Percentiles rank a stretch among this genome's conserved stretches.
Conservation (phyloP, 92 coral and sea anemone species). For the Palythoa grandiflora region DNA sequence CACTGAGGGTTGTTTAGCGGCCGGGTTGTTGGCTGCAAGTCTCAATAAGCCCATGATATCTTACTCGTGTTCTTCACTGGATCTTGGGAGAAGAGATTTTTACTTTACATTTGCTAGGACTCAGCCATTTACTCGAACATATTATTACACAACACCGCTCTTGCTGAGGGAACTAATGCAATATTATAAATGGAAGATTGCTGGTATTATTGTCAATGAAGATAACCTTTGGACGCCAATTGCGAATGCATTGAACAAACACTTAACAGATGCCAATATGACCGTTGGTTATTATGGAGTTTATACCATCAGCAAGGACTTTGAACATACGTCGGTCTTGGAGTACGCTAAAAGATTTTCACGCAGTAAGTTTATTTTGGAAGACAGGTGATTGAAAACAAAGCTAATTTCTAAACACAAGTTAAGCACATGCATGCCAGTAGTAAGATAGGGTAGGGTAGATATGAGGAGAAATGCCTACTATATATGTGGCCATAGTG, state of each 20-base stretch:
- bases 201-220: slow-evolving; percentile 75
- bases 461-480: too few species aligned
- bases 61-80: slow-evolving; percentile 82
- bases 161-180: slow-evolving; percentile 56
- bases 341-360: slow-evolving; percentile 61
- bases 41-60: slow-evolving; percentile 89
- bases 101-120: slow-evolving; percentile 87
- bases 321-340: slow-evolving; percentile 64
- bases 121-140: slow-evolving; percentile 79
- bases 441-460: too few species aligned
- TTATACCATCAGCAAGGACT: slow-evolving; percentile 59
- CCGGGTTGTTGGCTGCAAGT: slow-evolving; percentile 73
- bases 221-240: slow-evolving; percentile 81
- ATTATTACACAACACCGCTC: slow-evolving; percentile 64
- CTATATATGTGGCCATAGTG: too few species aligned
- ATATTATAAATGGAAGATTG: slow-evolving; percentile 68
- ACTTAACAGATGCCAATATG: slow-evolving; percentile 41
- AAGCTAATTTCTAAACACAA: too few species aligned
- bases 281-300: slow-evolving; percentile 72
- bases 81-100: slow-evolving; percentile 56
- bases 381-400: too few species aligned
- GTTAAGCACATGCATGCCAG: too few species aligned
- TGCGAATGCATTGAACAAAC: slow-evolving; percentile 53
- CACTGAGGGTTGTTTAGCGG: slow-evolving; percentile 71
- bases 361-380: slow-evolving; percentile 64